phyloP scores from a whole-genome alignment of 2,797 vertebrate genomes.

The Karalla daura region DNA sequence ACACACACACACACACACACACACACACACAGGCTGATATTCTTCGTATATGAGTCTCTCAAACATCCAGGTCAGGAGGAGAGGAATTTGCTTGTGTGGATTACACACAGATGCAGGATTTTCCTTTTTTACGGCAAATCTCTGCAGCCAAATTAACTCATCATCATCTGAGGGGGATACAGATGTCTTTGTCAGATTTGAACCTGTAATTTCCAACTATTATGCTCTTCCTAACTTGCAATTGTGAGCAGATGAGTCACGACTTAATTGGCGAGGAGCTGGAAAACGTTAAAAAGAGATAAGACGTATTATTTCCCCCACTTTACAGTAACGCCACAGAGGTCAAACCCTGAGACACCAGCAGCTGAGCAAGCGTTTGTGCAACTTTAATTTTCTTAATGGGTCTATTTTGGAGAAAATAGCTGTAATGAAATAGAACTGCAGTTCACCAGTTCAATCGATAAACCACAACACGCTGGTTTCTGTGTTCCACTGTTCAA shows the following conservation, averaged over 20 bases:
- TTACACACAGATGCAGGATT: not conserved
- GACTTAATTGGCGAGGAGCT: slow-evolving; percentile 27
- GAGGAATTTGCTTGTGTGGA: not conserved
- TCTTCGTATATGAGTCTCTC: not conserved
- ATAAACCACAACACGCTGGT: not conserved
- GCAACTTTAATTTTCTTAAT: slow-evolving; percentile 37
- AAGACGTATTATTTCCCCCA: slow-evolving; percentile 19
- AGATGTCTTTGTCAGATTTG: slow-evolving; percentile 26
- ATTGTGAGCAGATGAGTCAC: slow-evolving; percentile 51
- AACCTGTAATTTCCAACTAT: slow-evolving; percentile 44
- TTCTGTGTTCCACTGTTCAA: slow-evolving; percentile 4
- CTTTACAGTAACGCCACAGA: slow-evolving; percentile 32
- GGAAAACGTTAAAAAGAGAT: slow-evolving; percentile 15
- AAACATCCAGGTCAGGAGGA: not conserved
- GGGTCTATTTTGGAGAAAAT: not conserved
- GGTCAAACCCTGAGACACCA: slow-evolving; percentile 9
- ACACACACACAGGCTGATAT: not conserved
- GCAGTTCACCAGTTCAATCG: not conserved
- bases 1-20: no score
- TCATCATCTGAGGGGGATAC: slow-evolving; percentile 29
- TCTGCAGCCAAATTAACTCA: slow-evolving; percentile 26
- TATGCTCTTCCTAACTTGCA: slow-evolving; percentile 37
- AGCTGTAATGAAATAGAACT: not conserved
- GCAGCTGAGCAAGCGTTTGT: slow-evolving; percentile 10
- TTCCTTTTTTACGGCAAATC: not conserved